Base-by-base conservation (phyloP, 2,797 vertebrate genomes). In the Hybognathus amarus region DNA sequence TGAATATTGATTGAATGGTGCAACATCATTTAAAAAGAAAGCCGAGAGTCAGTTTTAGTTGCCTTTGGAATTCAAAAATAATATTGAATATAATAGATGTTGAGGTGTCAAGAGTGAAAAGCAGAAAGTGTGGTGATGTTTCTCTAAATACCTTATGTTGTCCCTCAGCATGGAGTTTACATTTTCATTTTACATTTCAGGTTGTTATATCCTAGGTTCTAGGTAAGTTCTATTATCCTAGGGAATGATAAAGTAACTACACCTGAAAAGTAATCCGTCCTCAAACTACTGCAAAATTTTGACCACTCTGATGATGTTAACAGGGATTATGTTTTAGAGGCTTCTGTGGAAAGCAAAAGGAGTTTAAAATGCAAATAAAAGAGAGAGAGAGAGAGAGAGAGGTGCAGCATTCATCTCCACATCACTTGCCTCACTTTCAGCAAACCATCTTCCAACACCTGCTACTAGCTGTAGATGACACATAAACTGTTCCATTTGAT, bases 401-500 rank as follows among this genome's bases (percentile, higher is more conserved):
- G 8, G 66, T 81, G 30, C 68, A 83, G 85, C 64, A 9, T 82
- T 90, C 92, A 89, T 88, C 90, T 71, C 86, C 86, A 82, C 74
- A 50, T 90, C 84, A 87, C 78, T 85, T 64, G 77, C 89, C 88
- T 90, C 88, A 87, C 82, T 92, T 83, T 87, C 76, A 79, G 90
- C 90, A 90, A 89, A 79, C 87, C 80, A 74, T 47, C 22, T 63
- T 77, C 66, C 75, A 78, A 69, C 75, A 86, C 91, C 92, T 87
- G 89, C 90, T 84, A 87, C 13, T 85, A 83, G 86, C 86, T 86
- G 84, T 83, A 85, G 87, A 90, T 81, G 83, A 67, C 83, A 90
- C 86, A 88, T 80, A 87, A 88, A 91, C 84, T 86, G 87, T 73
- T 73, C 45, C 79, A 80, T 88, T 89, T 92, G 87, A 87, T 85